Evolutionary conservation across 2,888 invertebrate genomes (phyloP), one percentile per base, ranked within the genome.

Genomic region (Selenia dentaria): DNA sequence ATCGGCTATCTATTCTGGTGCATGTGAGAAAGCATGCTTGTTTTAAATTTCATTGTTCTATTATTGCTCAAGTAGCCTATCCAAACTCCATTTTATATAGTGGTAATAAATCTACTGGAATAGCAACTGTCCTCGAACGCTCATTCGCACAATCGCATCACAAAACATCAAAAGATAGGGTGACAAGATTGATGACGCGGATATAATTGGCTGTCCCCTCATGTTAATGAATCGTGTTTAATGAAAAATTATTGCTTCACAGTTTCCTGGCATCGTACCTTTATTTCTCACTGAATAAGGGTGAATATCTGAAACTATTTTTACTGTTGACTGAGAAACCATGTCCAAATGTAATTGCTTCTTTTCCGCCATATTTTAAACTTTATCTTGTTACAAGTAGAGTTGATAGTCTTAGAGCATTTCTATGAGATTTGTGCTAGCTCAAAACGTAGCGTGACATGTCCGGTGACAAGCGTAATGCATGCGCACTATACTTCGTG

Each of bases 181-280:
- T 69, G 78, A 68, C 70, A 64, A 87, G 87, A 88, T 81, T 74
- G 79, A 88, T 86, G 75, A 74, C 68, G 77, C 81, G 75, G 67
- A 78, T 76, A 82, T 85, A 88, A 89, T 89, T 87, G 85, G 11
- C 13, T 18, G 28, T 75, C 77, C 83, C 81, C 79, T 80, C 75
- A 79, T 81, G 83, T 80, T 87, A 87, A 89, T 88, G 88, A 87
- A 87, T 84, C 87, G 85, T 76, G 74, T 63, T 75, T 86, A 86
- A 88, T 88, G 87, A 85, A 44, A 43, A 47, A 43, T 42, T 45
- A 50, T 54, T 38, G 36, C 31, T 16, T 28, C 25, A 14, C 10
- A 20, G n/a, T n/a, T 25, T 35, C 29, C 62, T 12, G 1, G n/a
- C 6, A 25, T 6, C 1, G 8, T 14, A 62, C 66, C 22, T 22